Evolutionary conservation across 23 tunicate species (phyloP).

Genomic region (Botrylloides violaceus): DNA sequence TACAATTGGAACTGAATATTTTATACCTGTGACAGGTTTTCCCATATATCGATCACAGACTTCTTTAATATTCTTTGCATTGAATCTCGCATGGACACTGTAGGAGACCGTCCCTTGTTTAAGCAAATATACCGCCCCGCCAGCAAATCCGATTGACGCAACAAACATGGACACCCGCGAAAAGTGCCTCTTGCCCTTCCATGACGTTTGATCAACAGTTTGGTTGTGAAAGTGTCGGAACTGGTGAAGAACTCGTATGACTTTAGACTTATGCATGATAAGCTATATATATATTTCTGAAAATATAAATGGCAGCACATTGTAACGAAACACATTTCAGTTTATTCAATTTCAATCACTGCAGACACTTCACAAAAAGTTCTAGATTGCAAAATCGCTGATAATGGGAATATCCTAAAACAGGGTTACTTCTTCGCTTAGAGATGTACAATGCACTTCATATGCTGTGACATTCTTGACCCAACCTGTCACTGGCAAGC

Average conservation of each 20-base stretch:
- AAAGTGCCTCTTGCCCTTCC: neutral
- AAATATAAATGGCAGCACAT: no score
- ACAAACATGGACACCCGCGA: neutral
- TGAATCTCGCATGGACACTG: slow-evolving; percentile 10
- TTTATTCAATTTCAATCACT: no score
- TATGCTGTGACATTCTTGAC: no score
- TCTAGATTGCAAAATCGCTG: no score
- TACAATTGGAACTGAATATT: neutral
- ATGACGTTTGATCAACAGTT: neutral
- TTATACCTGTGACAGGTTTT: slow-evolving; percentile 20
- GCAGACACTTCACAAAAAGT: no score
- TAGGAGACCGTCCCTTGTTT: neutral
- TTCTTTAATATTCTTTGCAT: slow-evolving; percentile 8
- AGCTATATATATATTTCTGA: no score
- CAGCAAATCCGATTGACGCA: neutral
- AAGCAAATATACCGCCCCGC: slow-evolving; percentile 1
- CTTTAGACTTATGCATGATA: neutral
- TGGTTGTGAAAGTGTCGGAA: neutral
- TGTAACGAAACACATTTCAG: no score
- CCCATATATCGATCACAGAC: slow-evolving; percentile 16
- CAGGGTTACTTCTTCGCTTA: no score
- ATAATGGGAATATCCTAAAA: no score
- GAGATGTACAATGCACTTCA: no score
- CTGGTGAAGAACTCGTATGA: neutral
- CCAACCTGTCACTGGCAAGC: no score